Base-by-base conservation (phyloP, 2,888 invertebrate species). In the Heliconius ismenius region DNA sequence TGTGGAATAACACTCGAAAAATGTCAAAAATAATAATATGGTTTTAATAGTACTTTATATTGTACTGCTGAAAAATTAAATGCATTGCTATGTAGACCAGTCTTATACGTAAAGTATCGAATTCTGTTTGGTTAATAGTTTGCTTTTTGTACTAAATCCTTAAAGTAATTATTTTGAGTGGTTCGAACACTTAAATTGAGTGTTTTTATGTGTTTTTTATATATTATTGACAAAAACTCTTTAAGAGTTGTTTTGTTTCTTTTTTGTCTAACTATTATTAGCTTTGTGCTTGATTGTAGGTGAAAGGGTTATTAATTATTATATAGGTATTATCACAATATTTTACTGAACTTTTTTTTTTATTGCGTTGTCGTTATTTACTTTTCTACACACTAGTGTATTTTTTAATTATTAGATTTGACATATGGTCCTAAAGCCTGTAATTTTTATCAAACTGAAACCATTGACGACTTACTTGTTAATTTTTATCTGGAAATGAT, bases 181-280 rank as follows among this genome's bases (percentile, higher is more conserved):
- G 77, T 78, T 81, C 75, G 76, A 78, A 79, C 80, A 80, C 73
- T 73, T 54, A 32, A 73, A 76, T 36, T n/a, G 32, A 64, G 28
- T 70, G 54, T 15, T 70, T 54, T 58, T 32, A 21, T 54, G 28
- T 21, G 28, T 21, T 69, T 69, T 49, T 69, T 58, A 9, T 70
- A n/a, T 7, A 15, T n/a, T 70, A 58, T 32, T 58, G 32, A 58
- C 28, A 32, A 24, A 58, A 9, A 36, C 58, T 36, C 24, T 70
- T n/a, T 36, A 24, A 54, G n/a, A 24, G 7, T n/a, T 24, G 49
- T 28, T 26, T 54, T 32, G 32, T 58, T 70, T 32, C 4, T 54
- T 70, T 70, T 28, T 69, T n/a, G 32, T 32, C 70, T 54, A 58
- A 69, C 49, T 54, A 49, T 70, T 32, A 49, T 49, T 69, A 58